These are phyloP conservation scores for Candidula unifasciata DNA, from an alignment of 2,888 invertebrate species.

Conservation along the genomic window DNA sequence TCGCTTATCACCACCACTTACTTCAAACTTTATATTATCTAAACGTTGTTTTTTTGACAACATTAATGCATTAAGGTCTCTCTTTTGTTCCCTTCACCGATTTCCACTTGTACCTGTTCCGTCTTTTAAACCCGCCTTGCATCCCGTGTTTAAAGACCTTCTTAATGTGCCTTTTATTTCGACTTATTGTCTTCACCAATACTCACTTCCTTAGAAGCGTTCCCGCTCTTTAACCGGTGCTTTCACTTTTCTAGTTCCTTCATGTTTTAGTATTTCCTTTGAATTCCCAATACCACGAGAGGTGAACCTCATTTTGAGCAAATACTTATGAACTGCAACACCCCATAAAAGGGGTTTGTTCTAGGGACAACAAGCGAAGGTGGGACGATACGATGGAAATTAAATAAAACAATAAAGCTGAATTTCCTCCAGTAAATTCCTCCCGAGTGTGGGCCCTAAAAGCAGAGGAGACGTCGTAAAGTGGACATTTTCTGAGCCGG, in stretches of 20 bases:
- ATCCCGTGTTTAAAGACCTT: background rate
- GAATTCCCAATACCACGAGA: background rate
- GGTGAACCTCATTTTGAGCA: slow-evolving; percentile 15
- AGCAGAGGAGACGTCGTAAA: slow-evolving; percentile 26
- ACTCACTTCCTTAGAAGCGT: background rate
- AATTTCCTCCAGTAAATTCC: slow-evolving; percentile 4
- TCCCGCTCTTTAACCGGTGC: background rate
- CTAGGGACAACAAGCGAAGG: slow-evolving; percentile 15
- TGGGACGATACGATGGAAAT: slow-evolving; percentile 35
- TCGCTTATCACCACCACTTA: too few species aligned
- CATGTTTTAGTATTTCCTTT: slow-evolving; percentile 25
- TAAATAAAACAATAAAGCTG: slow-evolving; percentile 44
- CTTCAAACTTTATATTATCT: too few species aligned
- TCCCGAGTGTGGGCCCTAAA: slow-evolving; percentile 37
- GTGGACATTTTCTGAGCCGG: background rate
- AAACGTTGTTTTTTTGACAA: too few species aligned
- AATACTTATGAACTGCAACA: slow-evolving; percentile 43
- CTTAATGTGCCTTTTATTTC: background rate
- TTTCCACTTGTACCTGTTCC: background rate
- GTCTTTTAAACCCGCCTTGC: background rate
- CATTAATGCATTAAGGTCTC: too few species aligned
- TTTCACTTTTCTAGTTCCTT: slow-evolving; percentile 9
- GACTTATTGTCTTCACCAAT: background rate
- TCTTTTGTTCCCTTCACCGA: background rate
- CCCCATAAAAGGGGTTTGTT: slow-evolving; percentile 34